phyloP scores from a whole-genome alignment of 1,140 invertebrate genomes.

The Danaus melanippus region DNA sequence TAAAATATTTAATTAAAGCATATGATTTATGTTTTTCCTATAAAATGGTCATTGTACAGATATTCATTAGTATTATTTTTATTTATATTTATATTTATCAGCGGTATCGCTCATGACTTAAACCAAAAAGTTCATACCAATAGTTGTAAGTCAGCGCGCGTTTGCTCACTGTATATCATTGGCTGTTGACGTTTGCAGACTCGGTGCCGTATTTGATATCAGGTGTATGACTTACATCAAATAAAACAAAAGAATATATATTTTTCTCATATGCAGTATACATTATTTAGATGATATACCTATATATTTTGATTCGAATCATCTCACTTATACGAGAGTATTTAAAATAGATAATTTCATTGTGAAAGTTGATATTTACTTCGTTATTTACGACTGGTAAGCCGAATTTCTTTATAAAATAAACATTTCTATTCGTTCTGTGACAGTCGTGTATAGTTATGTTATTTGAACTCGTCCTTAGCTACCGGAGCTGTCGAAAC shows the following conservation, averaged over 20 bases:
- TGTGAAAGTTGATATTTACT: no score
- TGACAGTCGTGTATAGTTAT: conserved; percentile 32
- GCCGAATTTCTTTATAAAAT: conserved; percentile 29
- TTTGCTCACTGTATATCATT: conserved; percentile 64
- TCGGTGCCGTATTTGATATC: conserved; percentile 41
- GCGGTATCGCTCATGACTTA: conserved; percentile 20
- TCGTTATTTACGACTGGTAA: conserved; percentile 26
- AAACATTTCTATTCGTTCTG: conserved; percentile 30
- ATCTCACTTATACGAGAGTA: no score
- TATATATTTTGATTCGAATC: no score
- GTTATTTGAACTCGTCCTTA: conserved; percentile 21
- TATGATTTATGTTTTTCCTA: no score
- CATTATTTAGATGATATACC: no score
- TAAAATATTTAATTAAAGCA: no score
- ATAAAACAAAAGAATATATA: conserved; percentile 22
- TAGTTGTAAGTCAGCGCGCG: conserved; percentile 61
- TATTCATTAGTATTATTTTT: neutral
- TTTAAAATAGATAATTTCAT: no score
- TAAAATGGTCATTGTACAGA: no score
- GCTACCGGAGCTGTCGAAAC: conserved; percentile 9
- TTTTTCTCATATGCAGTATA: conserved; percentile 7
- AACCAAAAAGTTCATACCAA: conserved; percentile 34
- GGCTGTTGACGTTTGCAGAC: conserved; percentile 54
- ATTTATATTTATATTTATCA: conserved; percentile 5
- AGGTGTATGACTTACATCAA: conserved; percentile 31